Percentiles rank a stretch among this genome's conserved stretches.
phyloP scores from a whole-genome alignment of 2,113 vertebrate genomes.

The Rhineura floridana region DNA sequence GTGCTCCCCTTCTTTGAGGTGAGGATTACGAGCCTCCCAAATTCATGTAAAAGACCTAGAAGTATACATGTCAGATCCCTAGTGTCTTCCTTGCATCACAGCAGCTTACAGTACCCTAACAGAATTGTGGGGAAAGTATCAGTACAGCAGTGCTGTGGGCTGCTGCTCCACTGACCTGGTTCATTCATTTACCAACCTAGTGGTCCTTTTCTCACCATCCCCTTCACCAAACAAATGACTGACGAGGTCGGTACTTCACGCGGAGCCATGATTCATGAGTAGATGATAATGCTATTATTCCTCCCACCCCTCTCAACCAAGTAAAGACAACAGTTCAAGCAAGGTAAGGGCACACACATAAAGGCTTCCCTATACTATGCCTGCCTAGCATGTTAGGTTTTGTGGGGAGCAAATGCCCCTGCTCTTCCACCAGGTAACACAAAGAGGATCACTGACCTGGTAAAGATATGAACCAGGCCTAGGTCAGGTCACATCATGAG shows the following conservation, averaged over 20 bases:
- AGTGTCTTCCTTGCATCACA: neutral
- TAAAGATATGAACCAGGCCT: neutral
- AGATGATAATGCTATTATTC: neutral
- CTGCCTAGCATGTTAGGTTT: neutral
- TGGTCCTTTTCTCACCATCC: neutral
- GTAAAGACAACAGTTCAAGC: neutral
- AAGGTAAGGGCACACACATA: neutral
- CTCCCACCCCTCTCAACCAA: neutral
- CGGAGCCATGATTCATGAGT: neutral
- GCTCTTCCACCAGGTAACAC: neutral
- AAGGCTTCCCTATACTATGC: neutral
- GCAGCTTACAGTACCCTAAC: neutral
- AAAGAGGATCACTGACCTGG: neutral
- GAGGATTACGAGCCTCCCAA: no score
- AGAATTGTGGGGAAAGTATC: neutral
- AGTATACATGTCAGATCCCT: no score
- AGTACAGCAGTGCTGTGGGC: neutral
- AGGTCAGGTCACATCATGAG: neutral
- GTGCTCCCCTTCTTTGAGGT: no score
- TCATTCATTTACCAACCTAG: neutral
- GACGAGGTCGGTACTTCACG: neutral
- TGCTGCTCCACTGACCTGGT: neutral
- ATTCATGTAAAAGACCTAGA: no score
- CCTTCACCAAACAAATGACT: neutral
- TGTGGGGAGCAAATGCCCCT: neutral